Evolutionary conservation across 2,797 vertebrate species (phyloP).

Genomic region (Amphiprion clarkii): DNA sequence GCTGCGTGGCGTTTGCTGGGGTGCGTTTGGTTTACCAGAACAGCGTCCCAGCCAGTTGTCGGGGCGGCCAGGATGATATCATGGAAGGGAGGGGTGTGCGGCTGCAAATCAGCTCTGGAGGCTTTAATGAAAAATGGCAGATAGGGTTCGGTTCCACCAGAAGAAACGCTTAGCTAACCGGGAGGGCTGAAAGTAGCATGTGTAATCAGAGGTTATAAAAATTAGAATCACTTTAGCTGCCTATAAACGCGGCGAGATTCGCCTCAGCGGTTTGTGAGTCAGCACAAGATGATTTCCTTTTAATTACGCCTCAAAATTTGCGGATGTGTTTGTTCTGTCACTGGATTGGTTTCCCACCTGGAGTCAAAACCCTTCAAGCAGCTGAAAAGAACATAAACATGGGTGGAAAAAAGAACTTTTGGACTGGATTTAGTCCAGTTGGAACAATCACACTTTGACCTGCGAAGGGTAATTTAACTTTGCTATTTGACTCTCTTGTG

Average conservation of each 20-base stretch:
- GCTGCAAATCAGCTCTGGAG: constrained; percentile 63
- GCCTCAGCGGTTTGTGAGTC: constrained; percentile 26
- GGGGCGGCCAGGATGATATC: constrained; percentile 77
- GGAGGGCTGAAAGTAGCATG: constrained; percentile 16
- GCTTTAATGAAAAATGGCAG: constrained; percentile 76
- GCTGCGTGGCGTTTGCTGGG: constrained; percentile 65
- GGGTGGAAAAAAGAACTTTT: too few relatives aligned
- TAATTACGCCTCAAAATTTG: constrained; percentile 38
- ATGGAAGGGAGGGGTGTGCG: constrained; percentile 71
- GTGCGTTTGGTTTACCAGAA: constrained; percentile 64
- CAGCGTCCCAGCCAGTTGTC: constrained; percentile 68
- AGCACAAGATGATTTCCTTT: constrained; percentile 29
- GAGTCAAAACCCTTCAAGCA: too few relatives aligned
- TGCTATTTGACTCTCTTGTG: too few relatives aligned
- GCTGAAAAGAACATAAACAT: too few relatives aligned
- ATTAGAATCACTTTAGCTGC: constrained; percentile 13
- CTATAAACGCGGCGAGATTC: constrained; percentile 33
- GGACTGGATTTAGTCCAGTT: too few relatives aligned
- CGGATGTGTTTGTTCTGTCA: constrained; percentile 15
- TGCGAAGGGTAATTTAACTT: too few relatives aligned
- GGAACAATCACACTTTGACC: too few relatives aligned
- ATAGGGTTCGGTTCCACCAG: constrained; percentile 62
- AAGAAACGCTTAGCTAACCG: constrained; percentile 30
- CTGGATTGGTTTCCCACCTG: too few relatives aligned
- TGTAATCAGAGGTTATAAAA: constrained; percentile 35